phyloP scores from a whole-genome alignment of 2,888 invertebrate species.

The Pyrrhosoma nymphula region DNA sequence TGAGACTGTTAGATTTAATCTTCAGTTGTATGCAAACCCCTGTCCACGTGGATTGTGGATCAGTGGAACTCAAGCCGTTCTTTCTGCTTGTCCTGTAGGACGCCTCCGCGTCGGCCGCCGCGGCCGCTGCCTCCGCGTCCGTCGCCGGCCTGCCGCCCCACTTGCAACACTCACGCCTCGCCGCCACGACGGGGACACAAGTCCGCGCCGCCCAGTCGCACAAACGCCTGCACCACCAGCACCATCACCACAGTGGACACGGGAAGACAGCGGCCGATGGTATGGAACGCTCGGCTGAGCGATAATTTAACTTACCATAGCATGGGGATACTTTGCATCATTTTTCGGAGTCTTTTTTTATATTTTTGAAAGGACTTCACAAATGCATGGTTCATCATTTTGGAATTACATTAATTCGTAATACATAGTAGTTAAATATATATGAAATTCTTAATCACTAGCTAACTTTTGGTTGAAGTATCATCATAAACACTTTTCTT shows the following conservation, averaged over 20 bases:
- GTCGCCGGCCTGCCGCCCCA: slow-evolving; percentile 41
- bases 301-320: too few species aligned
- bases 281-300: not conserved
- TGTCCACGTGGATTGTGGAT: not conserved
- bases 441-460: too few species aligned
- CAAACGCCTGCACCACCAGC: slow-evolving; percentile 65
- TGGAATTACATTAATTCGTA: too few species aligned
- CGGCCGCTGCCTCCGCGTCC: not conserved
- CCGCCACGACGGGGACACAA: not conserved
- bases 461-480: too few species aligned
- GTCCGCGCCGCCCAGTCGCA: slow-evolving; percentile 20
- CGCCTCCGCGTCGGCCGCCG: not conserved
- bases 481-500: too few species aligned
- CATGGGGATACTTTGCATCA: too few species aligned
- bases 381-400: too few species aligned
- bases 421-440: too few species aligned
- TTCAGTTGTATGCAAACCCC: too few species aligned
- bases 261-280: slow-evolving; percentile 35
- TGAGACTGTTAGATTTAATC: too few species aligned
- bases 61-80: not conserved
- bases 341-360: too few species aligned
- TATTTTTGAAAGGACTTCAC: too few species aligned
- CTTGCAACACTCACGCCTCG: slow-evolving; percentile 33
- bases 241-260: slow-evolving; percentile 45
- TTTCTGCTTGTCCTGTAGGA: slow-evolving; percentile 1